Percentiles rank a stretch among this genome's conserved stretches.
phyloP scores from a whole-genome alignment of 2,888 invertebrate genomes.

The Heterodera filipjevi region DNA sequence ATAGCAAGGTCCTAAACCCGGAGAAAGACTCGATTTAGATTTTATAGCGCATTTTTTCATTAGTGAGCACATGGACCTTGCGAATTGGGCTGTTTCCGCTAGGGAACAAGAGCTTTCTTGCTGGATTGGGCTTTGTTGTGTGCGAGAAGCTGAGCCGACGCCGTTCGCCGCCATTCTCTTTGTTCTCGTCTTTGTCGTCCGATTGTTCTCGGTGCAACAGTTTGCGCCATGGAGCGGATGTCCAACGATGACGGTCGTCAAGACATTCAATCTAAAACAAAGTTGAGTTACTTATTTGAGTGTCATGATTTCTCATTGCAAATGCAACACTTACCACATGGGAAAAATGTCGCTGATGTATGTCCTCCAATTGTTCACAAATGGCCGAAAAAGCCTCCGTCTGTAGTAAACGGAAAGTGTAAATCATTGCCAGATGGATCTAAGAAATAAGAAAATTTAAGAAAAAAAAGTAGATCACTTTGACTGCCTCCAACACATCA shows the following conservation, averaged over 20 bases:
- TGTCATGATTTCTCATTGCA: background rate
- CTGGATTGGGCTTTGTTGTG: background rate
- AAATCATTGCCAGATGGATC: background rate
- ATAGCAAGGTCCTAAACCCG: background rate
- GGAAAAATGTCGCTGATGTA: background rate
- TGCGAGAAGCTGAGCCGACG: background rate
- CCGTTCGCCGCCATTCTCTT: slow-evolving; percentile 2
- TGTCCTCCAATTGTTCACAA: background rate
- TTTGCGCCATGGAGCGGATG: background rate
- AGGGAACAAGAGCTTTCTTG: background rate
- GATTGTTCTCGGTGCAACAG: background rate
- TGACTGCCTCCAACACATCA: background rate
- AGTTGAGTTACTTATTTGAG: background rate
- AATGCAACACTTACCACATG: background rate
- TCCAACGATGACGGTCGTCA: background rate
- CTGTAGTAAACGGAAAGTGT: slow-evolving; percentile 15
- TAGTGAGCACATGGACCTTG: background rate
- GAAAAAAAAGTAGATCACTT: background rate
- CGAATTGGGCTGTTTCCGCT: background rate
- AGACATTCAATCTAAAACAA: background rate
- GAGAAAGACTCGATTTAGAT: background rate
- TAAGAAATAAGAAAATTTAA: background rate
- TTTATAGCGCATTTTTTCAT: background rate
- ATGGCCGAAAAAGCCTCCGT: background rate
- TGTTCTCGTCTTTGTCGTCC: background rate